Base-by-base conservation (phyloP, 1,140 invertebrate species). In the Gryllus bimaculatus region DNA sequence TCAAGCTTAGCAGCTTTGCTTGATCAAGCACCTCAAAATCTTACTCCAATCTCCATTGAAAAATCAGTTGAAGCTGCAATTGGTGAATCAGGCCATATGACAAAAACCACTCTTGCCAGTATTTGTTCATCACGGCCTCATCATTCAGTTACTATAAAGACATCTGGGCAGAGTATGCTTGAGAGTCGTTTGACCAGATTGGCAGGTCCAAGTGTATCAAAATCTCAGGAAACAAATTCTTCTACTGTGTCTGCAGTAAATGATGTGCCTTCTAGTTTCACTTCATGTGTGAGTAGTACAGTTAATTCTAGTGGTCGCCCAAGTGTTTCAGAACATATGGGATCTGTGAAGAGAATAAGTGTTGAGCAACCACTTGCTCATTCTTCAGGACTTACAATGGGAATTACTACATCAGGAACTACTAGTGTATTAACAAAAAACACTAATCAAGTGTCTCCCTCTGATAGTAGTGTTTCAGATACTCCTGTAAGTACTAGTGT, bases 361-460 rank as follows among this genome's bases (percentile, higher is more conserved):
- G 20, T 15, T 10, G 7, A 39, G n/a, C 21, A 13, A 76, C 39
- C 75, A 39, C 26, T 76, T n/a, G 21, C 39, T n/a, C 8, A 21
- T 18, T 75, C 75, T 13, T 8, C 75, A 47, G 74, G 6, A 8
- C 8, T n/a, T 47, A 20, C 76, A 15, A 73, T 73, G 26, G 78
- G 47, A 48, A 73, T 79, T 13, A 74, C 47, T 18, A 79, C 26
- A 21, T 20, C 78, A 47, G 73, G 78, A n/a, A 8, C 26, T 8
- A 48, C 39, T 47, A 13, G 54, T 66, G 54, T 66, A 13, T 0
- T 66, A 66, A 13, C 54, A 0, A 66, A 66, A 10, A 66, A 18
- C 18, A 18, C 18, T 7, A 10, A 66, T 66, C 54, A 66, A 66
- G 54, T 66, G 54, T 66, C 54, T 13, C 18, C 54, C 18, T 66